Conservation (phyloP, 2,888 invertebrate species). For the Pollenia griseotomentosa region DNA sequence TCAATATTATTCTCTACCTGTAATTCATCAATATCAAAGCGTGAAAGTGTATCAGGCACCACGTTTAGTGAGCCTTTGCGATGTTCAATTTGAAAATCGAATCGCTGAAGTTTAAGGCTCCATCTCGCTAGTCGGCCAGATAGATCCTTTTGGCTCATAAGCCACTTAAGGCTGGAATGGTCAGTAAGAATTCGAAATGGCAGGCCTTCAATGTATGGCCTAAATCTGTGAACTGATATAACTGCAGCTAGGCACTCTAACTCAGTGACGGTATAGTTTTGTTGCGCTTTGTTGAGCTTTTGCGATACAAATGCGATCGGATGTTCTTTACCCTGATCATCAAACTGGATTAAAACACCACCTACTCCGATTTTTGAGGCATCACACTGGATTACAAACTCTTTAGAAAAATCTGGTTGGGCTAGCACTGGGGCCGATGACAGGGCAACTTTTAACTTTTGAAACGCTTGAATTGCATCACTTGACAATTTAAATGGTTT, state of each 20-base stretch:
- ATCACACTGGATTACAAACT: slow-evolving; percentile 8
- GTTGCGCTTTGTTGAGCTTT: too few species aligned
- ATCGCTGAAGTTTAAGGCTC: slow-evolving; percentile 53
- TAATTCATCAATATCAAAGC: too few species aligned
- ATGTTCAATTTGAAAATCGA: too few species aligned
- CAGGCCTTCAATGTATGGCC: background rate
- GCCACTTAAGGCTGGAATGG: slow-evolving; percentile 76
- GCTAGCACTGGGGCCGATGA: background rate
- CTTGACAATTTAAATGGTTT: background rate
- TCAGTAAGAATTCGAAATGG: slow-evolving; percentile 73
- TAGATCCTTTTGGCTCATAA: slow-evolving; percentile 75
- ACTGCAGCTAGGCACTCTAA: too few species aligned
- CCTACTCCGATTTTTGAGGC: background rate
- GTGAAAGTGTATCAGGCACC: too few species aligned
- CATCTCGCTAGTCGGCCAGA: slow-evolving; percentile 76
- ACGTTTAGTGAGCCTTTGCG: too few species aligned
- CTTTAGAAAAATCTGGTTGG: background rate
- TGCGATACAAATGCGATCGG: too few species aligned
- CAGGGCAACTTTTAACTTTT: background rate
- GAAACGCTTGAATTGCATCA: background rate
- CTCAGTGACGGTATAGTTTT: too few species aligned
- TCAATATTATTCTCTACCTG: too few species aligned
- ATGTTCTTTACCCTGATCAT: too few species aligned
- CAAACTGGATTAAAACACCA: too few species aligned
- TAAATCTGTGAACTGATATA: too few species aligned